phyloP scores from a whole-genome alignment of 2,888 invertebrate species.

The Amphipoea lucens region DNA sequence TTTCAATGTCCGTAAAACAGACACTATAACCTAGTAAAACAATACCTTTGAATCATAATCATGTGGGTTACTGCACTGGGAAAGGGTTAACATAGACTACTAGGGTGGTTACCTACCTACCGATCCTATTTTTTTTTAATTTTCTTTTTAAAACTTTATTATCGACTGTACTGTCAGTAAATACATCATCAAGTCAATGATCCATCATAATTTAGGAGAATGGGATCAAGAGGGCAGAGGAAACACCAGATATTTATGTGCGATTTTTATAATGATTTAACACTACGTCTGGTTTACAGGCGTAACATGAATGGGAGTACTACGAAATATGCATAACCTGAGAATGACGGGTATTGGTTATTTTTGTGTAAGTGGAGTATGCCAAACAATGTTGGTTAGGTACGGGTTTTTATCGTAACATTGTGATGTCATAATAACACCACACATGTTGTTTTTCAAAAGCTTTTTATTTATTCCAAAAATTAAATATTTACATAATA shows the following conservation, averaged over 20 bases:
- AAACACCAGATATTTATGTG: conserved; percentile 71
- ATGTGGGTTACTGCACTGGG: background rate
- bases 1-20: background rate
- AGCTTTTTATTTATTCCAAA: background rate
- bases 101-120: too few species aligned
- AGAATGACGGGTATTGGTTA: conserved; percentile 24
- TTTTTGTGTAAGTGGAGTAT: conserved; percentile 55
- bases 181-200: conserved; percentile 73
- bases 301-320: conserved; percentile 50
- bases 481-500: too few species aligned
- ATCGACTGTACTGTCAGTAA: conserved; percentile 69
- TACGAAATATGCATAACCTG: conserved; percentile 47
- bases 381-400: conserved; percentile 33
- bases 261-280: conserved; percentile 75
- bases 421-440: conserved; percentile 11
- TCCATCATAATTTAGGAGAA: conserved; percentile 79
- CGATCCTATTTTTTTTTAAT: too few species aligned
- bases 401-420: conserved; percentile 1
- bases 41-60: background rate
- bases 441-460: background rate
- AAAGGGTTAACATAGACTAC: background rate
- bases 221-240: conserved; percentile 83
- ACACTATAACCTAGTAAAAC: background rate
- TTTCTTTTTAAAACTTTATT: too few species aligned
- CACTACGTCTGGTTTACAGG: conserved; percentile 43